Evolutionary conservation across 2,797 vertebrate genomes (phyloP), one percentile per base, ranked within the genome.

Genomic region (Pristis pectinata): DNA sequence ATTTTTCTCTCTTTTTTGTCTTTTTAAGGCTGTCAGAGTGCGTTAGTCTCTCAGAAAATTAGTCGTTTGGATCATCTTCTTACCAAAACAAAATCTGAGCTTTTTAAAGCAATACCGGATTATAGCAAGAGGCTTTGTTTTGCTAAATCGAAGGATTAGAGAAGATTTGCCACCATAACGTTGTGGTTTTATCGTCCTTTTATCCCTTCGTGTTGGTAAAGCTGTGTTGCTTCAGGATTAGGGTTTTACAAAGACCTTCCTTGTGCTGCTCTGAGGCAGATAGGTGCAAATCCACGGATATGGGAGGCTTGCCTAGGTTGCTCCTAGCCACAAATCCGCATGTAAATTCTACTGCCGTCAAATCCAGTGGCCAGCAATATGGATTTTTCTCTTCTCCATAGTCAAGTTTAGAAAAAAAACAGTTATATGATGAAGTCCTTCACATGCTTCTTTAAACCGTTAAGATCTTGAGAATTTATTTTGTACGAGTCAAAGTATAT

Each of bases 131-230:
- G 97, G 97, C 98, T 98, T 99, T 99, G 99, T 99, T 99, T 99
- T 98, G 98, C 97, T 97, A 99, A 99, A 99, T 98, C 98, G 97
- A 98, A 97, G 98, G 99, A 99, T 99, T 99, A 99, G 98, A 98
- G 97, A 98, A 99, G 98, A 98, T 99, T 99, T 99, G 98, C 98
- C 98, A 98, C 98, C 98, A 98, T 98, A 98, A 99, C 97, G 98
- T 98, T 98, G 98, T 98, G 98, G 98, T 98, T 98, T 99, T 98
- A 99, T 99, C 98, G 98, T 96, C 98, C 98, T 99, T 99, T 99
- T 99, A 99, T 99, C 98, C 98, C 98, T 98, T 97, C 98, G 98
- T 98, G 98, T 98, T 98, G 98, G 98, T 99, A 99, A 99, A 98
- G 98, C 98, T 97, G 97, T 98, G 98, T 98, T 98, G 98, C 98